Conservation (phyloP, 2,797 vertebrate species). For the Coracias cyanogaster region DNA sequence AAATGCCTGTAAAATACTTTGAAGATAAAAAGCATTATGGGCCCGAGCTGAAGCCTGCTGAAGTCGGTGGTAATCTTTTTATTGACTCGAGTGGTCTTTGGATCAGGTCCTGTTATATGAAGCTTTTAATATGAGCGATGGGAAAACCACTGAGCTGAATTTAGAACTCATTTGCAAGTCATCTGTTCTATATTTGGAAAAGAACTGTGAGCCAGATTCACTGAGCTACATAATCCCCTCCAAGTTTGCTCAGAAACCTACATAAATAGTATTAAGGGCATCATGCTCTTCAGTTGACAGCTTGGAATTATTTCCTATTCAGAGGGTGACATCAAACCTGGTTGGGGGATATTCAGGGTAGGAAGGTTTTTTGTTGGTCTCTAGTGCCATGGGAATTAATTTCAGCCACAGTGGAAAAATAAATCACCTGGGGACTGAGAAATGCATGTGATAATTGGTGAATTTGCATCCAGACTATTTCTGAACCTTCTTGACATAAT, state of each 20-base stretch:
- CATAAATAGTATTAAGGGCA: not conserved
- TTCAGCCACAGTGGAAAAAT: not conserved
- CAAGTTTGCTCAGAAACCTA: not conserved
- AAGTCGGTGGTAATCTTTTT: not conserved
- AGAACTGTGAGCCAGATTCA: not conserved
- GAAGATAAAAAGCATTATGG: not conserved
- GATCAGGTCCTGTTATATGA: not conserved
- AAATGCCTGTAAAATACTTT: not conserved
- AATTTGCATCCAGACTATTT: conserved; percentile 48
- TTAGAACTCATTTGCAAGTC: conserved; percentile 37
- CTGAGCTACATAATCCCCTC: conserved; percentile 23
- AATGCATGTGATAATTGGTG: not conserved
- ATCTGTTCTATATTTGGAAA: conserved; percentile 7
- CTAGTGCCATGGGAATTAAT: not conserved
- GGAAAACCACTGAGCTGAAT: conserved; percentile 24
- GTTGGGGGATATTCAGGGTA: not conserved
- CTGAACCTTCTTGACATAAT: not conserved
- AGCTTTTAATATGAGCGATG: conserved; percentile 1
- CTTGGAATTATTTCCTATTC: not conserved
- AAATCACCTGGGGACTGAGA: not conserved
- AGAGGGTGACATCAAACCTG: fast-evolving
- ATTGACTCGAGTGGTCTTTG: not conserved
- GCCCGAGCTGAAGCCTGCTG: not conserved
- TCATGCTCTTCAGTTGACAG: not conserved
- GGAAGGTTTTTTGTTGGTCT: not conserved